phyloP scores from a whole-genome alignment of 2,797 vertebrate genomes.

The Sebastes baramenuke region DNA sequence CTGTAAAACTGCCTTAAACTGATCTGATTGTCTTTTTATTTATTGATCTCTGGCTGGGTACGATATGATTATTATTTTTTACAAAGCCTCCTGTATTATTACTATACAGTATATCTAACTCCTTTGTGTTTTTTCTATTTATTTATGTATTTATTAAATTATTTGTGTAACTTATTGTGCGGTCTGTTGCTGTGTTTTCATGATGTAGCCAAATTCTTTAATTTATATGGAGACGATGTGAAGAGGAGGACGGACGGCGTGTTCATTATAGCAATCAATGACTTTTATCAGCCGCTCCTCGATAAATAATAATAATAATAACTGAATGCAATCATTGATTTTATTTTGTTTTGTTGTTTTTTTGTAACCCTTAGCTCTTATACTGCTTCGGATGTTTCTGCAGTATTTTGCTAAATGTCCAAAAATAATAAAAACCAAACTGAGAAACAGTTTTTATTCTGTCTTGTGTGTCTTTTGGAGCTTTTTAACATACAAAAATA shows the following conservation, averaged over 20 bases:
- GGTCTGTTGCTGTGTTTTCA: constrained; percentile 81
- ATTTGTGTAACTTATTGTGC: constrained; percentile 85
- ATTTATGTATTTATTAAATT: constrained; percentile 96
- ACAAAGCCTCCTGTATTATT: constrained; percentile 69
- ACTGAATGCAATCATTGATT: constrained; percentile 88
- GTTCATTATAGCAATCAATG: constrained; percentile 79
- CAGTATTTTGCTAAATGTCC: constrained; percentile 82
- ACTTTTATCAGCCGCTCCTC: constrained; percentile 75
- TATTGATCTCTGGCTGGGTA: constrained; percentile 76
- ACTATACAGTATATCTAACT: constrained; percentile 84
- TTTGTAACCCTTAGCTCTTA: constrained; percentile 80
- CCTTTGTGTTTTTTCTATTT: constrained; percentile 85
- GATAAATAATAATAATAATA: constrained; percentile 66
- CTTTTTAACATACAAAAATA: background rate
- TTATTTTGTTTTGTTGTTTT: constrained; percentile 76
- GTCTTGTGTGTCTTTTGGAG: background rate
- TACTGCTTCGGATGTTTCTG: constrained; percentile 79
- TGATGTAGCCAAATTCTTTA: constrained; percentile 82
- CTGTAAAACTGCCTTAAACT: constrained; percentile 87
- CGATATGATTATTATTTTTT: constrained; percentile 60
- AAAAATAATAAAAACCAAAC: constrained; percentile 80
- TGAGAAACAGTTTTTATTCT: constrained; percentile 34
- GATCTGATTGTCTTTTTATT: constrained; percentile 65
- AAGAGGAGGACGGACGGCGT: constrained; percentile 57
- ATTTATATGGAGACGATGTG: constrained; percentile 68